A percentile compares a stretch with the other conserved stretches of the same genome.
Conservation (phyloP, 2,888 invertebrate species). For the Pachycephus smyrnensis region DNA sequence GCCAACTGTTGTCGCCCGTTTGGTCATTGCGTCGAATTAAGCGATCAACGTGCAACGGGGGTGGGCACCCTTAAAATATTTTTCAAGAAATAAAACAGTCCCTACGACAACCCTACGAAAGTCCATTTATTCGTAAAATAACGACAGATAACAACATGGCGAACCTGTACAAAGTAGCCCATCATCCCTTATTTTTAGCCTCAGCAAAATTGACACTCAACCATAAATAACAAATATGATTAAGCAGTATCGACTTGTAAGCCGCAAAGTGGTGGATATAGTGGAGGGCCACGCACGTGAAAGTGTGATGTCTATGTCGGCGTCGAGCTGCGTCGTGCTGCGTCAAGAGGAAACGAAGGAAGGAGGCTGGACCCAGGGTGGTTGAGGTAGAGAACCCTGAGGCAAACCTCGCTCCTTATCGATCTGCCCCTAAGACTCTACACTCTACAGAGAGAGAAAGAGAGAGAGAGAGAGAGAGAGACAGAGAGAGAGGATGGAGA, state of each 20-base stretch:
- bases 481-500: constrained; percentile 24
- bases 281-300: constrained; percentile 17
- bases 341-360: constrained; percentile 45
- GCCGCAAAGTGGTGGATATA: constrained; percentile 21
- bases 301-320: constrained; percentile 34
- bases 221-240: neutral
- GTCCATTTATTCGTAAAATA: neutral
- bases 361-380: constrained; percentile 43
- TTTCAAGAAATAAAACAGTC: neutral
- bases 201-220: neutral
- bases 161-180: neutral
- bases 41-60: neutral
- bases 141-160: neutral
- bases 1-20: constrained; percentile 58
- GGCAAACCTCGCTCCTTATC: constrained; percentile 64
- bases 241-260: constrained; percentile 9
- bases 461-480: constrained; percentile 30
- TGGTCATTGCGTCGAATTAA: constrained; percentile 56
- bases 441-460: constrained; percentile 35
- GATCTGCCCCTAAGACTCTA: constrained; percentile 63
- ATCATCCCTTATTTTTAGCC: neutral
- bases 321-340: constrained; percentile 36
- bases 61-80: neutral
- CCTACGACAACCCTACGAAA: neutral
- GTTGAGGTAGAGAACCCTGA: constrained; percentile 59